These are phyloP conservation scores for Oriolus oriolus DNA, from an alignment of 2,113 vertebrate species.

Conservation along the genomic window DNA sequence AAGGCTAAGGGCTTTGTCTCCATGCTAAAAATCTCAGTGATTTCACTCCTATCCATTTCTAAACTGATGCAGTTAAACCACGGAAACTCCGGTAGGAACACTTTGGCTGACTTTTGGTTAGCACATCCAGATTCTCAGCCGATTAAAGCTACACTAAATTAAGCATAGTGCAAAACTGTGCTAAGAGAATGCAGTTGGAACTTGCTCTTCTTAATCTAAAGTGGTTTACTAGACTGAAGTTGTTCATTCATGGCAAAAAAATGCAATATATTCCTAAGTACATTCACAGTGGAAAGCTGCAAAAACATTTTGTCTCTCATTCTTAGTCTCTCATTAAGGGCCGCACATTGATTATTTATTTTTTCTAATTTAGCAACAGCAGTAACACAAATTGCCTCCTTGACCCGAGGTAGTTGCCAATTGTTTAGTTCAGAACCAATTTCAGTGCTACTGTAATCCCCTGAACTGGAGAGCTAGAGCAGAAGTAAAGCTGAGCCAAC, in stretches of 20 bases:
- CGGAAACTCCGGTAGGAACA: neutral
- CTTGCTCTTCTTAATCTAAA: neutral
- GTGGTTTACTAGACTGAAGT: neutral
- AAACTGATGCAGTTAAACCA: neutral
- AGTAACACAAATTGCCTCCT: neutral
- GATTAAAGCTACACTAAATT: neutral
- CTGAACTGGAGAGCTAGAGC: slow-evolving; percentile 36
- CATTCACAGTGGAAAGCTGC: neutral
- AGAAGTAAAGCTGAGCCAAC: slow-evolving; percentile 22
- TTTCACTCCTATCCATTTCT: neutral
- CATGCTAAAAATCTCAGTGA: neutral
- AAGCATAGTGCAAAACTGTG: neutral
- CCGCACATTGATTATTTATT: neutral
- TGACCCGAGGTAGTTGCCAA: slow-evolving; percentile 1
- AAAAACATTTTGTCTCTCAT: neutral
- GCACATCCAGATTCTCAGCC: neutral
- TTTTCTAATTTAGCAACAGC: slow-evolving; percentile 43
- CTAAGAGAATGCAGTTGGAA: neutral
- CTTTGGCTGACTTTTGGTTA: neutral
- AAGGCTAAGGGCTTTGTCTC: neutral
- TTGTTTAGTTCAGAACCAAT: slow-evolving; percentile 27
- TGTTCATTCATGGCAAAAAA: neutral
- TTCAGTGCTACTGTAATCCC: slow-evolving; percentile 50
- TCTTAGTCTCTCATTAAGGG: neutral
- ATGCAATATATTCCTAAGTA: neutral